Conservation (phyloP, 2,797 vertebrate species). For the Phoebastria nigripes region DNA sequence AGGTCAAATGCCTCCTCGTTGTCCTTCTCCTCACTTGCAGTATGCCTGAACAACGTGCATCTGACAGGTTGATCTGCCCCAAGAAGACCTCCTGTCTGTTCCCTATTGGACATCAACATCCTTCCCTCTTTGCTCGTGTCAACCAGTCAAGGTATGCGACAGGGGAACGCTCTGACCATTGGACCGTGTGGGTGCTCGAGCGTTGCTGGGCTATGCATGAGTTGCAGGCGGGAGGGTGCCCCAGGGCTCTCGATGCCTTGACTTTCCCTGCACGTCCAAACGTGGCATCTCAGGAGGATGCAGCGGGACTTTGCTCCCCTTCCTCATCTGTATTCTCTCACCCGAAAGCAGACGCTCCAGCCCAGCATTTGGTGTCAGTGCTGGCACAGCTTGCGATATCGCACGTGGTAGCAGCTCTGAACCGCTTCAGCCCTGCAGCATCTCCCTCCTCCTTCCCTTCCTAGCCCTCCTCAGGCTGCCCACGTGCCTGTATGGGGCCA, state of each 20-base stretch:
- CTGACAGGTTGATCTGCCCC: neutral
- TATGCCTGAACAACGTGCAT: neutral
- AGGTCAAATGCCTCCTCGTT: neutral
- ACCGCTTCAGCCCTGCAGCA: neutral
- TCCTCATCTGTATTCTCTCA: neutral
- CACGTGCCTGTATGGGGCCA: rapidly evolving
- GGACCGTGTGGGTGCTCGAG: rapidly evolving
- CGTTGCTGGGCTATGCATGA: neutral
- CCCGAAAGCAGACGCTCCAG: neutral
- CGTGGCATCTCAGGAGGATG: neutral
- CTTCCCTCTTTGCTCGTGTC: neutral
- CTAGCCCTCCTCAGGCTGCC: neutral
- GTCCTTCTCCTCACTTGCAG: neutral
- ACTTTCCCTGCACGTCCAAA: neutral
- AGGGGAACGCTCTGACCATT: neutral
- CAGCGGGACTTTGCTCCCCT: neutral
- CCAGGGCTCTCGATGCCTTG: neutral
- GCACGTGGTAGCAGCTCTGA: rapidly evolving
- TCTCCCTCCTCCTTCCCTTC: neutral
- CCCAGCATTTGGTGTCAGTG: neutral
- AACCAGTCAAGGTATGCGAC: neutral
- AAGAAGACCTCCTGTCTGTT: neutral
- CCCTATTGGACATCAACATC: neutral
- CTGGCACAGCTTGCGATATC: neutral
- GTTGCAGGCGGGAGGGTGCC: neutral